Conservation (phyloP, 2,888 invertebrate species). For the Archips xylosteana region DNA sequence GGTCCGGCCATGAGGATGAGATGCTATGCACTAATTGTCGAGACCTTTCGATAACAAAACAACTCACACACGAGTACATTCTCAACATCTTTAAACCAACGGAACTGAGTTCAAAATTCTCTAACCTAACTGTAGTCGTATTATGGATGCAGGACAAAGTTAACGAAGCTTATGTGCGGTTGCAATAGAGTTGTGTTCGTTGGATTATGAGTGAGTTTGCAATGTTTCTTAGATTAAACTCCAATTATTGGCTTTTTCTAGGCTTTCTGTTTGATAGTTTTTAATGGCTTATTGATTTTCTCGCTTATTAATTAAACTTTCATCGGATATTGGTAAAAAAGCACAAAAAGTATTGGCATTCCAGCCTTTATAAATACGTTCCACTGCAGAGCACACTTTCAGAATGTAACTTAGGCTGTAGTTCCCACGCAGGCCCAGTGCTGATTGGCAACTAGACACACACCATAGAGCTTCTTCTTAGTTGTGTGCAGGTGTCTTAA, state of each 20-base stretch:
- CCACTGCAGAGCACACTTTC: too few relatives aligned
- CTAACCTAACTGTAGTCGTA: not conserved
- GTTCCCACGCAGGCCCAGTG: too few relatives aligned
- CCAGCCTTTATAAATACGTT: too few relatives aligned
- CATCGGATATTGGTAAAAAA: too few relatives aligned
- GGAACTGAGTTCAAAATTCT: not conserved
- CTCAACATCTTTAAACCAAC: not conserved
- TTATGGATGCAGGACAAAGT: not conserved
- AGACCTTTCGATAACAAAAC: constrained; percentile 28
- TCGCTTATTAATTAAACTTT: too few relatives aligned
- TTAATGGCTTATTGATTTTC: too few relatives aligned
- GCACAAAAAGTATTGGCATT: too few relatives aligned
- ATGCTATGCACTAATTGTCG: constrained; percentile 45
- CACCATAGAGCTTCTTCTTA: too few relatives aligned
- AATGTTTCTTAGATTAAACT: not conserved
- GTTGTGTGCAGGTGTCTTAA: too few relatives aligned
- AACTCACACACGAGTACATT: not conserved
- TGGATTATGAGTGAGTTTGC: not conserved
- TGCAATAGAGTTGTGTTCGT: not conserved
- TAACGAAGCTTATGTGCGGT: not conserved
- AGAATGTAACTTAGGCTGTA: too few relatives aligned
- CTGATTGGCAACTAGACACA: too few relatives aligned
- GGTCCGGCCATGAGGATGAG: constrained; percentile 28
- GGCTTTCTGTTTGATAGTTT: not conserved
- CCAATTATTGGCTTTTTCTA: not conserved